Conservation (phyloP, 2,888 invertebrate genomes). For the Plagodis dolabraria region DNA sequence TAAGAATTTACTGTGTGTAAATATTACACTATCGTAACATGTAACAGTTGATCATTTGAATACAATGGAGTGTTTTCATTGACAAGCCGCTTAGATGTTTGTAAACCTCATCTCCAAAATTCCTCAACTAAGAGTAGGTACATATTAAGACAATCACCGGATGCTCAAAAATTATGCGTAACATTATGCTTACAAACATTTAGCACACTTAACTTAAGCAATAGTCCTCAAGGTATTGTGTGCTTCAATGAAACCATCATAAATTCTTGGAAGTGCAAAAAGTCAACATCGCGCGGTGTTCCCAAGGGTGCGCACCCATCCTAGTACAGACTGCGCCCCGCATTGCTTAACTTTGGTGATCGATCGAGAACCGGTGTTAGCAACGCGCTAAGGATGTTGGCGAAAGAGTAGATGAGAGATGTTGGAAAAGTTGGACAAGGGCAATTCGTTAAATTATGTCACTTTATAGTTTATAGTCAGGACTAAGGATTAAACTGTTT, state of each 20-base stretch:
- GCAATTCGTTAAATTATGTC: too few species aligned
- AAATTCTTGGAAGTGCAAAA: conserved; percentile 35
- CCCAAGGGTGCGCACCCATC: conserved; percentile 66
- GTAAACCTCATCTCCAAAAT: conserved; percentile 31
- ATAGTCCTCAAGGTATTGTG: too few species aligned
- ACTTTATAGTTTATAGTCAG: too few species aligned
- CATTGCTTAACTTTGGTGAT: conserved; percentile 78
- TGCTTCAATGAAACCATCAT: background rate
- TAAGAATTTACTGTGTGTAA: background rate
- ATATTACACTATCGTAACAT: background rate
- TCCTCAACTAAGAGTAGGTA: conserved; percentile 3
- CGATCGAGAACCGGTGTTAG: conserved; percentile 67
- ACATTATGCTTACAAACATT: conserved; percentile 20
- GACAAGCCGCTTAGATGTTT: conserved; percentile 19
- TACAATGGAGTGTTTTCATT: conserved; percentile 28
- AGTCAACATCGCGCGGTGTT: conserved; percentile 58
- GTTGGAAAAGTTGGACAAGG: too few species aligned
- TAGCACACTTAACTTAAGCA: background rate
- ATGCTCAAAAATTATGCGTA: conserved; percentile 15
- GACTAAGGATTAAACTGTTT: too few species aligned
- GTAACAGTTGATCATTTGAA: conserved; percentile 20
- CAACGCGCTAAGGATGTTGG: conserved; percentile 38
- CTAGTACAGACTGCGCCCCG: conserved; percentile 73
- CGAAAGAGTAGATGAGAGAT: too few species aligned
- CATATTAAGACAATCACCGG: conserved; percentile 27